Percentiles rank a stretch among this genome's conserved stretches.
Evolutionary conservation across 2,888 invertebrate genomes (phyloP).

Genomic region (Torymus texanus): DNA sequence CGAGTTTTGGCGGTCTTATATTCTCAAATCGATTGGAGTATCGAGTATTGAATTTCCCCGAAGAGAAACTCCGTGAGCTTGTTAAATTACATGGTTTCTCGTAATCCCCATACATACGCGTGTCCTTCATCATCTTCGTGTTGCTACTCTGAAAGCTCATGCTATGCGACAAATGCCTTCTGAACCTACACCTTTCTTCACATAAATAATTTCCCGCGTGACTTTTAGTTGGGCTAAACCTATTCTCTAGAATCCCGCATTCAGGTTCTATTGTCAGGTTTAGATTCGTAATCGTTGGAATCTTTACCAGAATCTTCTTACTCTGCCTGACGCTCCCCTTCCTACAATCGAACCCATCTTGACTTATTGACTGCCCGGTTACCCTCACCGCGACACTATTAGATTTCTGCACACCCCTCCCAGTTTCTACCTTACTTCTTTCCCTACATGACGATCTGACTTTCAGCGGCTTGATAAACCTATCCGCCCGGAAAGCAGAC

Average conservation of each 20-base stretch:
- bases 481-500: constrained; percentile 39
- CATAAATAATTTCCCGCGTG: constrained; percentile 62
- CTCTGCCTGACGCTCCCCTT: constrained; percentile 39
- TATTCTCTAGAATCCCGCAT: constrained; percentile 58
- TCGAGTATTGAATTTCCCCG: constrained; percentile 3
- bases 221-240: constrained; percentile 52
- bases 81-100: constrained; percentile 1
- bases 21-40: no score
- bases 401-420: constrained; percentile 7
- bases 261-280: constrained; percentile 16
- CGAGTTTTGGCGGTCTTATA: constrained; percentile 58
- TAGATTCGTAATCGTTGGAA: constrained; percentile 57
- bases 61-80: constrained; percentile 61
- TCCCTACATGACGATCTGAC: background rate
- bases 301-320: constrained; percentile 58
- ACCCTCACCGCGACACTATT: constrained; percentile 6
- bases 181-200: constrained; percentile 57
- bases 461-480: background rate
- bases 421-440: no score
- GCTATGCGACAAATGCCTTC: constrained; percentile 62
- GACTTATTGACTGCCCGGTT: background rate
- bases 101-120: background rate
- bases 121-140: background rate
- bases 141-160: constrained; percentile 62
- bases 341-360: constrained; percentile 17